Conservation (phyloP, 2,797 vertebrate species). For the Bovichtus variegatus region DNA sequence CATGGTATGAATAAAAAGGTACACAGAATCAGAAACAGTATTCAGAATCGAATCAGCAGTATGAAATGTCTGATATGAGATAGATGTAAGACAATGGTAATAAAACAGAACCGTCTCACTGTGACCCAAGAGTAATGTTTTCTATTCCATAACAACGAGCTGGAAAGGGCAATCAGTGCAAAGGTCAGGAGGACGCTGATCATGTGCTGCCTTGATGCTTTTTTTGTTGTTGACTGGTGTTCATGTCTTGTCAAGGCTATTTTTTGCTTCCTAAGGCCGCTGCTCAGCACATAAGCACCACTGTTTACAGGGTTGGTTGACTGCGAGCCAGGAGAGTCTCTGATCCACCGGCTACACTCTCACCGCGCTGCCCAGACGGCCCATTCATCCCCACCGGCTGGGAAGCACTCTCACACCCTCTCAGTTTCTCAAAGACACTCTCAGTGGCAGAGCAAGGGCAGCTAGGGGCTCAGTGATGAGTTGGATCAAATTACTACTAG, state of each 20-base stretch:
- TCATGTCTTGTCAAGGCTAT: slow-evolving; percentile 73
- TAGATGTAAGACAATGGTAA: not conserved
- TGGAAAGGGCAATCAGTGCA: slow-evolving; percentile 41
- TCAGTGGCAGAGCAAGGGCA: slow-evolving; percentile 52
- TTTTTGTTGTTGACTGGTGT: slow-evolving; percentile 50
- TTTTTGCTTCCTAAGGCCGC: slow-evolving; percentile 67
- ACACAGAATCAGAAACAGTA: no score
- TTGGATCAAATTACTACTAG: slow-evolving; percentile 54
- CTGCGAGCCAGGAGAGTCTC: slow-evolving; percentile 69
- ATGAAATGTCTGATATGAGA: not conserved
- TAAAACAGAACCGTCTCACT: not conserved
- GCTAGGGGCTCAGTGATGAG: slow-evolving; percentile 20
- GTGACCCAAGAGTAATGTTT: slow-evolving; percentile 21
- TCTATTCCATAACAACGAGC: slow-evolving; percentile 33
- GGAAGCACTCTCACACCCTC: slow-evolving; percentile 70
- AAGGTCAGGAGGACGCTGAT: slow-evolving; percentile 65
- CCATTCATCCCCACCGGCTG: slow-evolving; percentile 77
- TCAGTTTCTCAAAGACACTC: slow-evolving; percentile 74
- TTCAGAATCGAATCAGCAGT: not conserved
- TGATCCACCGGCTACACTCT: slow-evolving; percentile 49
- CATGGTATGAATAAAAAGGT: not conserved
- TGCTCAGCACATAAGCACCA: slow-evolving; percentile 73
- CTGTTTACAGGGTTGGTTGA: slow-evolving; percentile 79
- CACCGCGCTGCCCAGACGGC: slow-evolving; percentile 71
- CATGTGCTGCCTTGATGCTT: slow-evolving; percentile 62